Conservation (phyloP, 2,888 invertebrate genomes). For the Leptodirus hochenwartii region DNA sequence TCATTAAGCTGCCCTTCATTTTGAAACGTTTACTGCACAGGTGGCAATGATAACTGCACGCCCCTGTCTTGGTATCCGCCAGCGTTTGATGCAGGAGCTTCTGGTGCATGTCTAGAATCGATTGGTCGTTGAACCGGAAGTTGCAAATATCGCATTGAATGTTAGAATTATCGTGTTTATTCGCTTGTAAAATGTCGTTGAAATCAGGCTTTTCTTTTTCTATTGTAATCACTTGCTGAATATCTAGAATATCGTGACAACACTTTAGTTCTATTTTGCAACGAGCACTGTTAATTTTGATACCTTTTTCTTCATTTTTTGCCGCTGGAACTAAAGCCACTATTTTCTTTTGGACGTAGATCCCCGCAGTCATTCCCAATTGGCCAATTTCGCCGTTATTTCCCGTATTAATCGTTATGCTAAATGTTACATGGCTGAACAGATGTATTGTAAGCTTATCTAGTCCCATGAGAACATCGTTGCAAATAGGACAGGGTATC, state of each 20-base stretch:
- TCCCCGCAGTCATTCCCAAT: conserved; percentile 5
- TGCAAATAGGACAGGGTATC: conserved; percentile 59
- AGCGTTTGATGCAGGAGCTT: conserved; percentile 42
- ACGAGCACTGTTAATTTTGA: conserved; percentile 1
- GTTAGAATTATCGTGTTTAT: conserved; percentile 18
- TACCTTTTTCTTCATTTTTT: conserved; percentile 2
- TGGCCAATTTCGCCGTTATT: conserved; percentile 31
- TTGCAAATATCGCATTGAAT: conserved; percentile 53
- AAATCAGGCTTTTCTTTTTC: too few species aligned
- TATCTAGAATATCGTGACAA: too few species aligned
- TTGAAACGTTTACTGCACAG: conserved; percentile 64
- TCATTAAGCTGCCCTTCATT: conserved; percentile 66
- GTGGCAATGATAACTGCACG: conserved; percentile 44
- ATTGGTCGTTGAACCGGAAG: conserved; percentile 47
- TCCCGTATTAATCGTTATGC: conserved; percentile 16
- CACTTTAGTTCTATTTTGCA: conserved; percentile 8
- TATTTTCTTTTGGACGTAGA: too few species aligned
- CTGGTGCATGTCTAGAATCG: conserved; percentile 55
- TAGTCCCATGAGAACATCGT: conserved; percentile 52
- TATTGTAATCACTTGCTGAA: too few species aligned
- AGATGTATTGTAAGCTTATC: conserved; percentile 73
- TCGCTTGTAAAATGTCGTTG: conserved; percentile 12
- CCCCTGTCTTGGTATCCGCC: conserved; percentile 22
- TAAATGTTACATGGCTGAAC: conserved; percentile 39
- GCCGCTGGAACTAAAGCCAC: too few species aligned